phyloP scores from a whole-genome alignment of 2,888 invertebrate genomes.

The Autographa pulchrina region DNA sequence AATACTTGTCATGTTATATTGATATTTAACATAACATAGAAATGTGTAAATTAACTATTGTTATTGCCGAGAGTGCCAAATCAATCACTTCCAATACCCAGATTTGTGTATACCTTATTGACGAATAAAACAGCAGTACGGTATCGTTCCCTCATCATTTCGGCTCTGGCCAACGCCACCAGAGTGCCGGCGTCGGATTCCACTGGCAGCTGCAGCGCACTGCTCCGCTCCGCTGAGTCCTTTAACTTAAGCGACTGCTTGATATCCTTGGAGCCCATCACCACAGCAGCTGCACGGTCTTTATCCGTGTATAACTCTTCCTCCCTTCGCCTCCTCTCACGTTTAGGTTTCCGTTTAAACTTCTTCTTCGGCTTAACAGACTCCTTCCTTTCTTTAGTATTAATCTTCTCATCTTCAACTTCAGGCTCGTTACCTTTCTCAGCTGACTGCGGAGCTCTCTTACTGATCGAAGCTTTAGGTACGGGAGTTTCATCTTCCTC shows the following conservation, averaged over 20 bases:
- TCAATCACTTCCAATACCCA: background rate
- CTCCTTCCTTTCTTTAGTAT: constrained; percentile 77
- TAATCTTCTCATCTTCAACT: constrained; percentile 73
- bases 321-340: constrained; percentile 79
- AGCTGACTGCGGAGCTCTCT: constrained; percentile 76
- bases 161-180: constrained; percentile 93
- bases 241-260: constrained; percentile 95
- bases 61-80: background rate
- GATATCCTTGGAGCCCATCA: constrained; percentile 96
- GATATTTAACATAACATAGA: background rate
- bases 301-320: constrained; percentile 97
- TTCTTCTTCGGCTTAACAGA: constrained; percentile 78
- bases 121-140: constrained; percentile 93
- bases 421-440: constrained; percentile 72
- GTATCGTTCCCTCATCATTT: constrained; percentile 93
- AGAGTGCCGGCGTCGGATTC: constrained; percentile 94
- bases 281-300: constrained; percentile 96
- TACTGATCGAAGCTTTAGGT: constrained; percentile 83
- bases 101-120: constrained; percentile 91
- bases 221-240: constrained; percentile 93
- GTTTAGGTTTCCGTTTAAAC: constrained; percentile 77
- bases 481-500: constrained; percentile 86
- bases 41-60: background rate
- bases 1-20: background rate
- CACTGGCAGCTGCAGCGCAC: constrained; percentile 92